Evolutionary conservation across 2,113 vertebrate genomes (phyloP), one percentile per base, ranked within the genome.

Genomic region (Cyprinus carpio): DNA sequence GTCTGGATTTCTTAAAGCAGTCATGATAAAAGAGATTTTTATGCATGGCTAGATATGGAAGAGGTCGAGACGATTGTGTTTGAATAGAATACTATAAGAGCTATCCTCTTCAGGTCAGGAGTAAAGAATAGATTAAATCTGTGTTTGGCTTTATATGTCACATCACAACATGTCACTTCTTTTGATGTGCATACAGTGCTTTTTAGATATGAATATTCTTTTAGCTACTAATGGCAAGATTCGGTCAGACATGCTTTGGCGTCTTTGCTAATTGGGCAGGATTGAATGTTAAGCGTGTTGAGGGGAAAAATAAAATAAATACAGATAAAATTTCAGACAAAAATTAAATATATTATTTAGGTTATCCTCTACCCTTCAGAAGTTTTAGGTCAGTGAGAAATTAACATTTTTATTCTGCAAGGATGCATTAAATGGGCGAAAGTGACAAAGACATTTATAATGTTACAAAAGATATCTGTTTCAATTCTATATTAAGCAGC

Each of bases 171-270:
- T 11, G 1, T 34, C 75, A 78, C 29, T 58, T 23, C 11, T 40
- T 60, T 62, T 79, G 23, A 79, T 60, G 34, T 64, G 16, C 2
- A 4, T 6, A 74, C 6, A 15, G 12, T 40, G 31, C 1, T 43
- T 43, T 62, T 27, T 64, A 58, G 62, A 85, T 84, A 82, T 80
- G 85, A 90, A 91, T 90, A 84, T 88, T 56, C 85, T n/a, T 89
- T 83, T 84, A 76, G 82, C 85, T 75, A 60, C 40, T 74, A 84
- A 85, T 4, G 82, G 85, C 62, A 74, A 88, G 82, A 89, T 92
- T 88, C 4, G 62, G 85, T 84, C 87, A 72, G 91, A 90, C 91
- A 82, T 83, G 88, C 87, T 86, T 64, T 27, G 10, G 7, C 4
- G 12, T 40, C 23, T 27, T 43, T 18, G 10, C 10, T 40, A 12